A percentile compares a stretch with the other conserved stretches of the same genome.
Evolutionary conservation across 2,888 invertebrate genomes (phyloP).

Genomic region (Eupeodes luniger): DNA sequence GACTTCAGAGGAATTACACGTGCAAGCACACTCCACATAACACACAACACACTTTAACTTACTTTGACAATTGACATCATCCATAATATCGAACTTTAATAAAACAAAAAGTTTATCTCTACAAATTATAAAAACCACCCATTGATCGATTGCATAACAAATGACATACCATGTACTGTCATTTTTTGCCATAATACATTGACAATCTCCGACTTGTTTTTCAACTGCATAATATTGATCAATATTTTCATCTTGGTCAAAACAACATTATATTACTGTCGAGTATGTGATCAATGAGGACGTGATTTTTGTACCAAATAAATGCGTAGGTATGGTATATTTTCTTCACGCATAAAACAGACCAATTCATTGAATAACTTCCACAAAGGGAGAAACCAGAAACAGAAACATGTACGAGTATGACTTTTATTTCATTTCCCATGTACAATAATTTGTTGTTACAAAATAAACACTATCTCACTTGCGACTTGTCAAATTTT

Average conservation of each 20-base stretch:
- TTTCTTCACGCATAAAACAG: neutral
- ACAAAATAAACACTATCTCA: constrained; percentile 41
- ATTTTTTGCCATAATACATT: neutral
- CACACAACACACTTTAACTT: neutral
- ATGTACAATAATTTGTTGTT: constrained; percentile 7
- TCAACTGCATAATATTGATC: constrained; percentile 31
- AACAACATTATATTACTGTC: neutral
- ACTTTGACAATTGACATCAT: constrained; percentile 9
- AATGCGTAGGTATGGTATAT: constrained; percentile 11
- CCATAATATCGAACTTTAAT: neutral
- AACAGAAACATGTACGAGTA: constrained; percentile 8
- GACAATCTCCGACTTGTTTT: constrained; percentile 12
- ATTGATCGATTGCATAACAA: constrained; percentile 43
- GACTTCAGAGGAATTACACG: neutral
- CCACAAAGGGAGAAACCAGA: constrained; percentile 53
- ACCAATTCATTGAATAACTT: constrained; percentile 51
- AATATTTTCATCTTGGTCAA: constrained; percentile 23
- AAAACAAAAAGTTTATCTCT: constrained; percentile 16
- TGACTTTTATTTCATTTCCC: constrained; percentile 5
- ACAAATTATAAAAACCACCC: constrained; percentile 24
- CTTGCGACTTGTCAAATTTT: constrained; percentile 67
- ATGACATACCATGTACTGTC: neutral
- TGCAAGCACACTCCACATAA: neutral
- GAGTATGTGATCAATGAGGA: constrained; percentile 30
- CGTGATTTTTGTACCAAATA: constrained; percentile 63